Evolutionary conservation across 2,888 invertebrate species (phyloP).

Genomic region (Hedya salicella): DNA sequence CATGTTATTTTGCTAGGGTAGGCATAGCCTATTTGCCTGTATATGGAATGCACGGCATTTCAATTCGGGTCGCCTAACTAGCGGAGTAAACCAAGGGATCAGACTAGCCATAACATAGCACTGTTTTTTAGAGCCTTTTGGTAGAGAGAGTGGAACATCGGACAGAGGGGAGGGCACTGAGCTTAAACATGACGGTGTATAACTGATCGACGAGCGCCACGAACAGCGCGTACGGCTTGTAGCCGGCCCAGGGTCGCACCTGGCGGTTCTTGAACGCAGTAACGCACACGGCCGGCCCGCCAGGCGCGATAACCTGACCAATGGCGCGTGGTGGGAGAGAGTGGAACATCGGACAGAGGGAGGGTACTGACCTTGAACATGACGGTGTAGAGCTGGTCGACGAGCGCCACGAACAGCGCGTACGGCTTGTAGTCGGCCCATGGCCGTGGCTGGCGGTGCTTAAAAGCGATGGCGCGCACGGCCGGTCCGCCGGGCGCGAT

Average conservation of each 20-base stretch:
- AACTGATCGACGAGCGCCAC: slow-evolving; percentile 94
- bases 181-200: slow-evolving; percentile 94
- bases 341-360: too few relatives aligned
- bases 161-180: slow-evolving; percentile 57
- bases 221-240: slow-evolving; percentile 94
- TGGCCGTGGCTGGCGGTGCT: slow-evolving; percentile 83
- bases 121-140: too few relatives aligned
- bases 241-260: slow-evolving; percentile 88
- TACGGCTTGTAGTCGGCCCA: slow-evolving; percentile 94
- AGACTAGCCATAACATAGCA: too few relatives aligned
- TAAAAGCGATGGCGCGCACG: slow-evolving; percentile 80
- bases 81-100: too few relatives aligned
- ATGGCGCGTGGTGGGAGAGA: too few relatives aligned
- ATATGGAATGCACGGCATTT: too few relatives aligned
- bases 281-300: slow-evolving; percentile 85
- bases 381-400: slow-evolving; percentile 93
- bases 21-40: too few relatives aligned
- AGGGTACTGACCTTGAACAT: slow-evolving; percentile 90
- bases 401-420: slow-evolving; percentile 93
- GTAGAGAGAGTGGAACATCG: too few relatives aligned
- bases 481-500: slow-evolving; percentile 88
- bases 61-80: too few relatives aligned
- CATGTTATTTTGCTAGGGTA: too few relatives aligned
- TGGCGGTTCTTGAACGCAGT: slow-evolving; percentile 84
- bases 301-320: slow-evolving; percentile 88